Conservation (phyloP, 2,888 invertebrate species). For the Linyphia triangularis region DNA sequence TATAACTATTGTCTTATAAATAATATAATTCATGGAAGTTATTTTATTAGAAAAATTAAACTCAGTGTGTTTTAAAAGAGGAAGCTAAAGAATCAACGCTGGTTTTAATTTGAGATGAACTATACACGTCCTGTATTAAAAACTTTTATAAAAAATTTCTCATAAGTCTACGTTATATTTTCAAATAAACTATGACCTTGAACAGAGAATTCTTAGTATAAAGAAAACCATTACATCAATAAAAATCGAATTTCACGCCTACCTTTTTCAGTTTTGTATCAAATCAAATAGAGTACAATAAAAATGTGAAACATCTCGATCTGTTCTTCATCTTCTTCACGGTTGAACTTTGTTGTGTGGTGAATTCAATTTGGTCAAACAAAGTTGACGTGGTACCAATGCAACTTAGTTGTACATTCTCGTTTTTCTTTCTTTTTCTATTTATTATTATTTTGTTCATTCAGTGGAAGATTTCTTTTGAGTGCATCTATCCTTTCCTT, state of each 20-base stretch:
- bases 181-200: background rate
- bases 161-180: too few relatives aligned
- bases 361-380: background rate
- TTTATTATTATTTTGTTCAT: background rate
- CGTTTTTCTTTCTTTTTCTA: background rate
- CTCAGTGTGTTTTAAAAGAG: too few relatives aligned
- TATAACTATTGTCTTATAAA: too few relatives aligned
- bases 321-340: conserved; percentile 3
- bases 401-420: background rate
- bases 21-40: too few relatives aligned
- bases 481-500: too few relatives aligned
- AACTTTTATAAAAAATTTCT: too few relatives aligned
- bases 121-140: too few relatives aligned
- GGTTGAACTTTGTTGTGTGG: background rate
- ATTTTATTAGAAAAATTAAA: too few relatives aligned
- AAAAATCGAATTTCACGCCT: conserved; percentile 35
- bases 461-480: background rate
- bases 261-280: background rate
- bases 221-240: conserved; percentile 20
- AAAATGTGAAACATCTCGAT: background rate
- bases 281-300: background rate
- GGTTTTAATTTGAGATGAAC: too few relatives aligned
- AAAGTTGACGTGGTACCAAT: background rate
- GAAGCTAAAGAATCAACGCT: too few relatives aligned
- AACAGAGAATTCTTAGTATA: background rate